Evolutionary conservation across 2,888 invertebrate species (phyloP), one percentile per base, ranked within the genome.

Genomic region (Dermolepida albohirtum): DNA sequence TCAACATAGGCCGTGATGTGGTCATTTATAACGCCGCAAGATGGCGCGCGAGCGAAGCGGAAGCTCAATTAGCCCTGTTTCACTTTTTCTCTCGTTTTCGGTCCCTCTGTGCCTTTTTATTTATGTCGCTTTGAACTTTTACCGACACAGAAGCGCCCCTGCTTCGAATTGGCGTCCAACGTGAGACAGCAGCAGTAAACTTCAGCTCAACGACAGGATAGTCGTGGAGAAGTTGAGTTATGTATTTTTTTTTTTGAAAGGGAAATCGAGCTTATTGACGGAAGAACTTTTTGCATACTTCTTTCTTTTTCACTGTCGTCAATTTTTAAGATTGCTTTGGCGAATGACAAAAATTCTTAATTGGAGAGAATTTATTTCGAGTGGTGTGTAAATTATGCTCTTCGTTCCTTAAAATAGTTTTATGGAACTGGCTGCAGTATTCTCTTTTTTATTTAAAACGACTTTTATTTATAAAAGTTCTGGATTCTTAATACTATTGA

Each of bases 1-100:
- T 57, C 57, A 57, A 57, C 57, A 57, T 17, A 14, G 43, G 16
- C 22, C 43, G 57, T 43, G 43, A 57, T 57, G 43, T 43, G 43
- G 57, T 57, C 57, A 43, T 57, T 57, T 57, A 57, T 57, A 57
- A 57, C 57, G 22, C 57, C 43, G 12, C 57, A 57, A 57, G 57
- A 57, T 57, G 57, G 47, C 47, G 34, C 4, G 51, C 27, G 59
- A 22, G 29, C 47, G 47, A 29, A 47, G 12, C 44, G 59, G 59
- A 59, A 44, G 59, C 34, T 59, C 59, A 59, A 59, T 59, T 59
- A 59, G 59, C 47, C 27, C 59, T 59, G 47, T 59, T 59, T 59
- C 59, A 27, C 43, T 43, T 59, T 59, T 59, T 59, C 16, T 29
- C 59, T 29, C 27, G 43, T 22, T 59, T 34, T 59, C 34, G 59